Conservation (phyloP, 2,113 vertebrate genomes). For the Lophius piscatorius region DNA sequence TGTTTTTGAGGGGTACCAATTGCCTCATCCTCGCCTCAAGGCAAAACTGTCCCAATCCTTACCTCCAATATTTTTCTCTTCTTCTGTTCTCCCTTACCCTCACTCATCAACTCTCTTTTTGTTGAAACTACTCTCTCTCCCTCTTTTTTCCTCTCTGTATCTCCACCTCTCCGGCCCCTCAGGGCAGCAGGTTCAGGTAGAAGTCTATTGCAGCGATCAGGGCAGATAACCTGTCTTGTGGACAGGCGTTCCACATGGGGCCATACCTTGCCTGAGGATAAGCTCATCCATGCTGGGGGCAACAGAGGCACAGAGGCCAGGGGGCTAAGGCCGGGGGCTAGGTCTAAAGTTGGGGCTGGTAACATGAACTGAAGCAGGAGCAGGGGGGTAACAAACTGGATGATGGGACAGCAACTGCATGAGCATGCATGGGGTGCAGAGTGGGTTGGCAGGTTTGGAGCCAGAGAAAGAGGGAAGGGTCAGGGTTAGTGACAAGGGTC, state of each 20-base stretch:
- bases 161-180: conserved; percentile 64
- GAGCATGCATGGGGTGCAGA: conserved; percentile 15
- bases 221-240: conserved; percentile 81
- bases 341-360: conserved; percentile 50
- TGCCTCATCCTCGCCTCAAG: conserved; percentile 79
- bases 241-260: conserved; percentile 78
- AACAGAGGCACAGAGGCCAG: conserved; percentile 59
- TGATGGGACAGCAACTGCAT: conserved; percentile 48
- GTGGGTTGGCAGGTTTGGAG: conserved; percentile 30
- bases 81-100: conserved; percentile 34
- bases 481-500: conserved; percentile 67
- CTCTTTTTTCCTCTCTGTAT: conserved; percentile 56
- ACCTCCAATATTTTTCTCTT: conserved; percentile 28
- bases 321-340: conserved; percentile 66
- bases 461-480: conserved; percentile 52
- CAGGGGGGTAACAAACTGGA: conserved; percentile 26
- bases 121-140: conserved; percentile 42
- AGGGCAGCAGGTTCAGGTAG: conserved; percentile 75
- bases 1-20: conserved; percentile 78
- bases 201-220: conserved; percentile 79
- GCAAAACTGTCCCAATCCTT: conserved; percentile 68
- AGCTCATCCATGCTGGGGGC: conserved; percentile 79
- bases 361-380: conserved; percentile 44
- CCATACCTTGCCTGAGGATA: conserved; percentile 83
- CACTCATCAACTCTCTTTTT: conserved; percentile 65